Evolutionary conservation across 64 coral and sea anemone genomes (phyloP), one percentile per base, ranked within the genome.

Genomic region (Dendrophyllia cribrosa): DNA sequence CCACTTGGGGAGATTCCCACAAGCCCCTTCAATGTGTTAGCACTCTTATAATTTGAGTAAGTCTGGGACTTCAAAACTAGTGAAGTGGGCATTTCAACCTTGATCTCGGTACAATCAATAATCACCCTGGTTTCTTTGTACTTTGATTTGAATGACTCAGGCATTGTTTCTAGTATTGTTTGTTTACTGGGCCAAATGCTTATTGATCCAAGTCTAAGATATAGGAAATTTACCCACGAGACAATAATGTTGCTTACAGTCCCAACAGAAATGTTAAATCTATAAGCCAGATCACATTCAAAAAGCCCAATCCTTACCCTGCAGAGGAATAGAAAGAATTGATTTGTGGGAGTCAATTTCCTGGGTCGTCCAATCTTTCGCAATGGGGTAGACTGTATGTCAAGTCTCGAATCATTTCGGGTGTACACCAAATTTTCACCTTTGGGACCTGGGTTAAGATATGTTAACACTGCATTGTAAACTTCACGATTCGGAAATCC

Each of bases 311-410:
- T 3, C 44, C 72, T 89, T 5, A 77, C 47, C 44, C 87, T 76
- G 51, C 87, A 89, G 7, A 89, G 87, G 75, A 76, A 89, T 58
- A 89, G 53, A 25, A 77, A 77, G 25, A 89, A 89, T 59, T 89
- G 69, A 46, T 63, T 77, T 44, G 20, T 1, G 16, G 87, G 73
- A 44, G 43, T 26, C 26, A 89, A 20, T 74, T 89, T 77, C 59
- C 72, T 89, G n/a, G 51, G 51, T 63, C 87, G 66, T 62, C 87
- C 87, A 59, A 62, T 60, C 63, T 89, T 89, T 89, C 6, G n/a
- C 5, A 44, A 2, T 16, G 21, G 51, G 14, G 56, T 55, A 72
- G 67, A 20, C 14, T 77, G 13, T 46, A 77, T 26, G 23, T 77
- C 72, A 77, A 2, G 11, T 10, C 58, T 74, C 20, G 48, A n/a